Base-by-base conservation (phyloP, 2,113 vertebrate species). In the Euleptes europaea region DNA sequence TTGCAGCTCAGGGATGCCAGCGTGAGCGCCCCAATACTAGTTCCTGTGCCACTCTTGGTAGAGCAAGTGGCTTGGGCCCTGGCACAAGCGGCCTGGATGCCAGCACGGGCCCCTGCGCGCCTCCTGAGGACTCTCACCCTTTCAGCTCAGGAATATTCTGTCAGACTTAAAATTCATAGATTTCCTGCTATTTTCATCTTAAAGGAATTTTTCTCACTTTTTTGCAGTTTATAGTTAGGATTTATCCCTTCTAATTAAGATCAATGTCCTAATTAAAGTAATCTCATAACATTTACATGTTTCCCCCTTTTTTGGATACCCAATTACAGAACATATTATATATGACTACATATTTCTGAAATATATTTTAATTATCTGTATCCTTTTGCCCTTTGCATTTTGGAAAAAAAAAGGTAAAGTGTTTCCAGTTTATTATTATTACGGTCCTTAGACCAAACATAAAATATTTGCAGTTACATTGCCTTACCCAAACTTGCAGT, bases 291-390 rank as follows among this genome's bases (percentile, higher is more conserved):
- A 79, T 73, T 71, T 47, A 23, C 65, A 42, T 84, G 70, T 87
- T 47, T 4, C 42, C 87, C 1, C 63, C 77, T 4, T 38, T 88
- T 1, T 66, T 80, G 8, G 65, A 31, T 71, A 85, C 15, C 35
- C 73, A 81, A 13, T 15, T 92, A 57, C 3, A 3, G 71, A 90
- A 88, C 85, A 57, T 88, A 88, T 91, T 93, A 89, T 33, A 92
- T 75, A 70, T 89, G 33, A 40, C 60, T 87, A 35, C 70, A 60
- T 26, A 65, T 80, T 82, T 74, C 84, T 88, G 69, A 82, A 91
- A 91, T 1, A 21, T 67, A 89, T 89, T 82, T 82, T 90, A 88
- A 83, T 93, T 92, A 54, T 89, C 71, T 93, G 84, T 88, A 89
- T 84, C 86, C 21, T 57, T 80, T 67, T 88, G 23, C 3, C 72